These are phyloP conservation scores for Oscheius sp. DNA, from an alignment of 2,888 invertebrate species.

Conservation along the genomic window DNA sequence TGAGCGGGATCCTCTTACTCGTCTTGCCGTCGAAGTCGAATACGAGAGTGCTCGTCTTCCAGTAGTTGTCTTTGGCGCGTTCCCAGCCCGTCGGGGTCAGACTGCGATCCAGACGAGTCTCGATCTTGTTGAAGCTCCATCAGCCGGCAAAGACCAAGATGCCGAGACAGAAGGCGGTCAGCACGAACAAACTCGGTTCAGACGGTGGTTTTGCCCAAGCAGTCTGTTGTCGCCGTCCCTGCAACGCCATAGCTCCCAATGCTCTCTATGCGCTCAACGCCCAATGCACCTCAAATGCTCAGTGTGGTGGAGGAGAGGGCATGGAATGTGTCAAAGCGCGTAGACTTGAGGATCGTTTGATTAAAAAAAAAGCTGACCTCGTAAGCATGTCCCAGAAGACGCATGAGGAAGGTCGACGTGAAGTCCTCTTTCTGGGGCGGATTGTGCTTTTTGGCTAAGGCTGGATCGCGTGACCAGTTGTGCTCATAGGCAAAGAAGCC, in stretches of 20 bases:
- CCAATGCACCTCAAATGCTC: slow-evolving; percentile 66
- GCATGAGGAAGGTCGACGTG: slow-evolving; percentile 52
- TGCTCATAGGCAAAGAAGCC: slow-evolving; percentile 48
- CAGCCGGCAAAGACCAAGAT: slow-evolving; percentile 54
- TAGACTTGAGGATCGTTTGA: slow-evolving; percentile 31
- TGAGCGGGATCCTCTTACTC: slow-evolving; percentile 60
- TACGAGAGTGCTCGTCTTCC: slow-evolving; percentile 58
- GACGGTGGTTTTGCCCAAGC: slow-evolving; percentile 66
- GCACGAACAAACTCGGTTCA: slow-evolving; percentile 49
- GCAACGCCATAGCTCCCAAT: slow-evolving; percentile 72
- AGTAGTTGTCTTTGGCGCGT: slow-evolving; percentile 61
- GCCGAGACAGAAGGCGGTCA: slow-evolving; percentile 56
- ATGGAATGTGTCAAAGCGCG: slow-evolving; percentile 69
- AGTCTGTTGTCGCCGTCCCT: slow-evolving; percentile 72
- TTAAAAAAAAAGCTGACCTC: slow-evolving; percentile 43
- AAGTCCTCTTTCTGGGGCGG: slow-evolving; percentile 52
- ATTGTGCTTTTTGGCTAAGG: slow-evolving; percentile 38
- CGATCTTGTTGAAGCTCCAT: slow-evolving; percentile 61
- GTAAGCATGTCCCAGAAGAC: slow-evolving; percentile 64
- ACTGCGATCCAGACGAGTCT: slow-evolving; percentile 69
- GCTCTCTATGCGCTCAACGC: slow-evolving; percentile 70
- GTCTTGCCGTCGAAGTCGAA: slow-evolving; percentile 63
- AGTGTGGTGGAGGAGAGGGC: slow-evolving; percentile 72
- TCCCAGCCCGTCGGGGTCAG: slow-evolving; percentile 68
- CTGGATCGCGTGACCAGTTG: slow-evolving; percentile 51